These are phyloP conservation scores for Prinia subflava DNA, from an alignment of 2,113 vertebrate species.

Conservation along the genomic window DNA sequence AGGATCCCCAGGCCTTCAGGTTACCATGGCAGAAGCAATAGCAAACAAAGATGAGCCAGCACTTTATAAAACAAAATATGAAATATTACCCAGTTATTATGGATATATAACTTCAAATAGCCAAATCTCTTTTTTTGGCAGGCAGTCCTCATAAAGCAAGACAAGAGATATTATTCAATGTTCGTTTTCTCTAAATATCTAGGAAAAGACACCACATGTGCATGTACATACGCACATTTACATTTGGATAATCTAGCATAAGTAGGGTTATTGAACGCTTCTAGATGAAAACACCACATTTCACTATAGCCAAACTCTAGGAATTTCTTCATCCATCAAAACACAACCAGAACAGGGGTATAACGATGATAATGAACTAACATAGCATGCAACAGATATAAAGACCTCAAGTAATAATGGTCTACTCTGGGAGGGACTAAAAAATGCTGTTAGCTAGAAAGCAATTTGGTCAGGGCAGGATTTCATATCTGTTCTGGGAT, in stretches of 20 bases:
- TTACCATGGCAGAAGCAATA: constrained; percentile 33
- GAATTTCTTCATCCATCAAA: background rate
- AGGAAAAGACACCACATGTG: background rate
- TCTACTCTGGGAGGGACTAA: background rate
- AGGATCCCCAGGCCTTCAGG: background rate
- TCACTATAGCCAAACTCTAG: background rate
- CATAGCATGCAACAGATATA: background rate
- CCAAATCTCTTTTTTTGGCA: background rate
- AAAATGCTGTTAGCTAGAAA: background rate
- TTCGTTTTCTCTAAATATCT: background rate
- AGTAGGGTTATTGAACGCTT: background rate
- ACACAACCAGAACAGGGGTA: background rate
- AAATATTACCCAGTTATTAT: constrained; percentile 3
- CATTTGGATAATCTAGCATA: background rate
- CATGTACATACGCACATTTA: rapidly evolving
- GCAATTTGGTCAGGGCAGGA: background rate
- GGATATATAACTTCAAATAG: background rate
- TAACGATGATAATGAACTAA: background rate
- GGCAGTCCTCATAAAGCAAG: background rate
- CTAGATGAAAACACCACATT: background rate
- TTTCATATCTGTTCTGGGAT: background rate
- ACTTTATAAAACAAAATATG: constrained; percentile 10
- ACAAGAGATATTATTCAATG: background rate
- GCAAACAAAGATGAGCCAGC: constrained; percentile 34
- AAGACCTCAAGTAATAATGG: background rate